Evolutionary conservation across 2,797 vertebrate species (phyloP), one percentile per base, ranked within the genome.

Genomic region (Kryptopterus vitreolus): DNA sequence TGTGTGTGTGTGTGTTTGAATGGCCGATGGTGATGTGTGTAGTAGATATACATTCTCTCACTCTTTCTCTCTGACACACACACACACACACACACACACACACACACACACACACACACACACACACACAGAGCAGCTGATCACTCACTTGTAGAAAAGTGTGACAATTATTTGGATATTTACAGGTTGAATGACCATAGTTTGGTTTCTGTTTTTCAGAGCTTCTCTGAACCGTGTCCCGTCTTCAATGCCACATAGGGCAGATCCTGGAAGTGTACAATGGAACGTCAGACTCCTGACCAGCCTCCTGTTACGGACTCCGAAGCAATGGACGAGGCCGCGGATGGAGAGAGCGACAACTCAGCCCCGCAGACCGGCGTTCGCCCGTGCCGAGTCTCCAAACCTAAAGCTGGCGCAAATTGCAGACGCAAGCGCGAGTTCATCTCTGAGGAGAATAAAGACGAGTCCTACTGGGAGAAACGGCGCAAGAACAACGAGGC

Each of bases 371-470:
- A 7, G 55, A 81, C 89, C 1, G 88, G 88, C 38, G 81, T 26
- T 0, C 89, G 89, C 35, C 7, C 46, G 65, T 86, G 88, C 79
- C 91, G 92, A 15, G 86, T 80, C 77, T 15, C 82, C 35, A 95
- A 95, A 86, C 86, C 91, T 81, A 94, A 95, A 79, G 70, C 90
- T 2, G 89, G 73, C 22, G 38, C 87, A 66, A 86, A 87, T 24
- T 92, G 93, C 81, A 92, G 94, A 8, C 92, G 95, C 82, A 95
- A 95, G 87, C 87, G 95, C 0, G 94, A 95, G 89, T 95, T 95
- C 82, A 95, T 95, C 74, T 94, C 94, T 0, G 94, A 95, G n/a
- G 94, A 95, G 88, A 94, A 95, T 87, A 96, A 96, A 85, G 95
- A 96, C 29, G 95, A 92, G 62, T 94, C 91, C 55, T 96, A 95